Conservation (phyloP, 2,888 invertebrate species). For the Caenorhabditis becei region DNA sequence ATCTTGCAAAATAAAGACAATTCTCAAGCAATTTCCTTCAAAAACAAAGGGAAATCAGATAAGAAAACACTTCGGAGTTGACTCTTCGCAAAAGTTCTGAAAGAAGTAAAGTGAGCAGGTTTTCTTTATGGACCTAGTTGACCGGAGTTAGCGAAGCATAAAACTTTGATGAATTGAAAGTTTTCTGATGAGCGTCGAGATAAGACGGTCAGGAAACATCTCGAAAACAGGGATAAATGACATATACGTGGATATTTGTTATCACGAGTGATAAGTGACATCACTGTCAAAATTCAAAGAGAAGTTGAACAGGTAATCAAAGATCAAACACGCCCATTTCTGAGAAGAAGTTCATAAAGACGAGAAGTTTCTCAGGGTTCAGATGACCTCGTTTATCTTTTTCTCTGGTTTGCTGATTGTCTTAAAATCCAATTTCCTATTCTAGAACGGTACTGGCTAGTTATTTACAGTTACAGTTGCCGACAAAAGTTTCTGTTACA, state of each 20-base stretch:
- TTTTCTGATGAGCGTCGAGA: constrained; percentile 31
- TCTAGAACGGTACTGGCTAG: no score
- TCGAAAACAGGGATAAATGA: not conserved
- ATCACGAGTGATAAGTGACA: constrained; percentile 9
- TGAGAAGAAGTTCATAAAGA: not conserved
- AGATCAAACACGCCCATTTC: not conserved
- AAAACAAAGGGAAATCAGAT: no score
- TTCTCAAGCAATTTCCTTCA: no score
- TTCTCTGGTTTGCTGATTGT: not conserved
- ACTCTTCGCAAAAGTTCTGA: no score
- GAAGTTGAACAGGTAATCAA: not conserved
- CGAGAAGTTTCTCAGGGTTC: not conserved
- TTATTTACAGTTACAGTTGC: no score
- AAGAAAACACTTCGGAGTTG: no score
- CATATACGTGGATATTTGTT: not conserved
- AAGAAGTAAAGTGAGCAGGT: no score
- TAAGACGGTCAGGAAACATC: not conserved
- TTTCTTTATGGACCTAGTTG: no score
- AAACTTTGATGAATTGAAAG: constrained; percentile 17
- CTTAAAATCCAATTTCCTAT: no score
- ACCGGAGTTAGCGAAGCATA: no score
- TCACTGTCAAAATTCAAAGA: constrained; percentile 6
- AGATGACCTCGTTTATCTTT: not conserved
- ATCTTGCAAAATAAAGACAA: not conserved
- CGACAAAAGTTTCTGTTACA: no score